Percentiles rank a stretch among this genome's conserved stretches.
phyloP scores from a whole-genome alignment of 2,797 vertebrate genomes.

The Rhyacichthys aspro region DNA sequence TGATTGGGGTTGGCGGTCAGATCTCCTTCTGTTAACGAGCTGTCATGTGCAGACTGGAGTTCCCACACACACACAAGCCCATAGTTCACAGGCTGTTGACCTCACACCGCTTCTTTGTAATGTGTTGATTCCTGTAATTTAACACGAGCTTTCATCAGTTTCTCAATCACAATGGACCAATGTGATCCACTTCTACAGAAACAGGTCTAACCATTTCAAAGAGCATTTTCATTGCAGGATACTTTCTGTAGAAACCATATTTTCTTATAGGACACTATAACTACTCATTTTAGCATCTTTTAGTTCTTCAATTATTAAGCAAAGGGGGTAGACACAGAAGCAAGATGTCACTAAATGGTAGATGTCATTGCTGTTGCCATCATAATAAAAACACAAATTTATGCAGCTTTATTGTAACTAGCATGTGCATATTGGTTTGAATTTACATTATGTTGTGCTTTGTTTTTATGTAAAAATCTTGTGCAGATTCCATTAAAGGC shows the following conservation, averaged over 20 bases:
- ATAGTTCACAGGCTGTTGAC: conserved; percentile 32
- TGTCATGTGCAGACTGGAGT: conserved; percentile 72
- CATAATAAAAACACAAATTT: no score
- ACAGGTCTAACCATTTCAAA: not conserved
- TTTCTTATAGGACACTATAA: no score
- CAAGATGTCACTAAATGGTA: no score
- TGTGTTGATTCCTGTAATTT: conserved; percentile 26
- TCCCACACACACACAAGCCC: conserved; percentile 62
- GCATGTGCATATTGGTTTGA: no score
- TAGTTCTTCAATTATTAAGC: no score
- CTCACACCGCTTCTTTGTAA: conserved; percentile 22
- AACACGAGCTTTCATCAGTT: conserved; percentile 4
- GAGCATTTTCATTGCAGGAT: not conserved
- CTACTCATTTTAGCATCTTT: no score
- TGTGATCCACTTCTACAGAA: conserved; percentile 5
- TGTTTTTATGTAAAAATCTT: no score
- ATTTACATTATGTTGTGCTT: no score
- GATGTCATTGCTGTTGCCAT: no score
- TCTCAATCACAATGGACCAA: conserved; percentile 29
- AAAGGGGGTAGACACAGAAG: no score
- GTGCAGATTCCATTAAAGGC: no score
- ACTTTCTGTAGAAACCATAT: not conserved
- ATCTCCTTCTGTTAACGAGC: conserved; percentile 71
- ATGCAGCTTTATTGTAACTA: no score
- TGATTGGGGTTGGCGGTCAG: conserved; percentile 63